Conservation (phyloP, 23 tunicate genomes). For the Ciona savignyi region DNA sequence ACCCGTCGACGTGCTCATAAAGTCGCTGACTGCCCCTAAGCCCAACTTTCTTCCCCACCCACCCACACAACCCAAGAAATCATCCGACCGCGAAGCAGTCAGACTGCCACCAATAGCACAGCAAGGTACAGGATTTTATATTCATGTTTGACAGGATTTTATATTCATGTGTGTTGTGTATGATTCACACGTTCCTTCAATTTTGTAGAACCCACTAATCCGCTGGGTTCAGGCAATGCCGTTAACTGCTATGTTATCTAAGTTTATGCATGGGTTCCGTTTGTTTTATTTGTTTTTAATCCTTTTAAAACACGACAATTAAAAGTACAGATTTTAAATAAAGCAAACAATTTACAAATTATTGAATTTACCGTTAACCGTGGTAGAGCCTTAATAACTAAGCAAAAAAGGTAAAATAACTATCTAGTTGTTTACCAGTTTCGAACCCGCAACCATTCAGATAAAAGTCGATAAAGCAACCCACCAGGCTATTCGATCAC, state of each 20-base stretch:
- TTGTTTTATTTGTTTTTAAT: too few relatives aligned
- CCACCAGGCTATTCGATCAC: too few relatives aligned
- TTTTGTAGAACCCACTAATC: neutral
- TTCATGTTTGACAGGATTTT: neutral
- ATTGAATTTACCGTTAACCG: too few relatives aligned
- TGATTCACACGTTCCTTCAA: neutral
- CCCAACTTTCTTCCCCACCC: conserved; percentile 9
- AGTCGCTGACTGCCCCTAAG: conserved; percentile 22
- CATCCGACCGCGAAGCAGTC: neutral
- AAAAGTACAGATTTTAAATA: too few relatives aligned
- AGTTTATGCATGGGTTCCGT: too few relatives aligned
- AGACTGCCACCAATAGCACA: neutral
- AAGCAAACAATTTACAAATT: too few relatives aligned
- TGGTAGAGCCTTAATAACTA: too few relatives aligned
- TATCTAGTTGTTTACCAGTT: too few relatives aligned
- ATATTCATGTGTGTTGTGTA: neutral
- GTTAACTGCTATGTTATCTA: neutral
- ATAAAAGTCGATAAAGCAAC: too few relatives aligned
- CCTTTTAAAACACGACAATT: too few relatives aligned
- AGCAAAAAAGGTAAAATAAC: too few relatives aligned
- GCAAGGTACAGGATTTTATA: neutral
- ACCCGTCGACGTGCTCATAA: conserved; percentile 76
- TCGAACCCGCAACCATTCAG: too few relatives aligned
- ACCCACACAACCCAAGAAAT: conserved; percentile 3
- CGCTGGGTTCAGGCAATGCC: neutral